Evolutionary conservation across 2,888 invertebrate genomes (phyloP).

Genomic region (Stratiomys singularior): DNA sequence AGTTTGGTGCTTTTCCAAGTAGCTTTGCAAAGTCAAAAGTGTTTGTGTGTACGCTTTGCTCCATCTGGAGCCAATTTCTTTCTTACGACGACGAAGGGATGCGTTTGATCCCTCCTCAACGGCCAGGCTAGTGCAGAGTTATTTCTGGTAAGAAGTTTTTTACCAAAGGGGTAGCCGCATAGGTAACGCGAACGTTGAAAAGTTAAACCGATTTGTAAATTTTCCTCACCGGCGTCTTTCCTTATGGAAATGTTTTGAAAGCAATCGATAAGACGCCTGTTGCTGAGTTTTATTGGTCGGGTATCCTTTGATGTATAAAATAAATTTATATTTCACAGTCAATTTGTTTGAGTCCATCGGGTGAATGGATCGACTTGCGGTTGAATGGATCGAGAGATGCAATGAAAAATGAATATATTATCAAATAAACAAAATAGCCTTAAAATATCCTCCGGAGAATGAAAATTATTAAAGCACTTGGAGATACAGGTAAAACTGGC

Average conservation of each 20-base stretch:
- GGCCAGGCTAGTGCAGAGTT: background rate
- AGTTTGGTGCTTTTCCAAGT: slow-evolving; percentile 43
- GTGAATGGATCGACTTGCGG: too few species aligned
- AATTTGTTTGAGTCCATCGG: background rate
- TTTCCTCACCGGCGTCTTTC: background rate
- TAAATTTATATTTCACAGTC: slow-evolving; percentile 4
- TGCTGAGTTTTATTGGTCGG: slow-evolving; percentile 9
- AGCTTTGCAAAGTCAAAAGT: slow-evolving; percentile 29
- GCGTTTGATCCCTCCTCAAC: slow-evolving; percentile 12
- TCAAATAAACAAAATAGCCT: too few species aligned
- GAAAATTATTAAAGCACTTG: too few species aligned
- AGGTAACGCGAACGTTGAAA: slow-evolving; percentile 15
- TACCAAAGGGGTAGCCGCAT: background rate
- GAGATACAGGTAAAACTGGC: too few species aligned
- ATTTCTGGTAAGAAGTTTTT: background rate
- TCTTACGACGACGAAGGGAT: background rate
- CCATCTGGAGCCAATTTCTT: slow-evolving; percentile 33
- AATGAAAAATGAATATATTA: too few species aligned
- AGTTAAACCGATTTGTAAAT: slow-evolving; percentile 30
- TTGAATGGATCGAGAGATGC: too few species aligned
- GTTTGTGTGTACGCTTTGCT: background rate
- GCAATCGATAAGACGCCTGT: slow-evolving; percentile 17
- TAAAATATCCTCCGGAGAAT: too few species aligned
- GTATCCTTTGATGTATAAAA: slow-evolving; percentile 3
- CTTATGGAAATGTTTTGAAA: background rate